These are phyloP conservation scores for Larimichthys polyactis DNA, from an alignment of 2,113 vertebrate species.

Conservation along the genomic window DNA sequence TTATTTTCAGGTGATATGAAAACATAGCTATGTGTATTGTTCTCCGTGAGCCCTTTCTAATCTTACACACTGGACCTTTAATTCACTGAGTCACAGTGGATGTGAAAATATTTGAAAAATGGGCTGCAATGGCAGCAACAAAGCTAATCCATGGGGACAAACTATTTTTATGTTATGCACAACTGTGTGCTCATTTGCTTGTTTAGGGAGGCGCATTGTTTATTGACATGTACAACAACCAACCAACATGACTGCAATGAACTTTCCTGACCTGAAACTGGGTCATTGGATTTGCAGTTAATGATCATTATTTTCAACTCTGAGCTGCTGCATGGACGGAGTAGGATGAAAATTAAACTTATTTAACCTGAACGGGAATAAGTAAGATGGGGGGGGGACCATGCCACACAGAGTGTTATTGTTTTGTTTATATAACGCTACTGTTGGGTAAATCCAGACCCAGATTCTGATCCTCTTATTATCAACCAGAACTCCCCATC, in stretches of 20 bases:
- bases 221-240: constrained; percentile 18
- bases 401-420: constrained; percentile 61
- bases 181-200: neutral
- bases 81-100: too few species aligned
- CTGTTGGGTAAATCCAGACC: constrained; percentile 63
- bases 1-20: too few species aligned
- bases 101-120: too few species aligned
- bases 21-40: too few species aligned
- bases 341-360: constrained; percentile 11
- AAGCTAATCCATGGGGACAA: too few species aligned
- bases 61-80: too few species aligned
- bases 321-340: neutral
- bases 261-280: constrained; percentile 18
- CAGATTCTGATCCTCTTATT: constrained; percentile 79
- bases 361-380: constrained; percentile 30
- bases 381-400: constrained; percentile 8
- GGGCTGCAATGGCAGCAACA: too few species aligned
- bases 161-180: too few species aligned
- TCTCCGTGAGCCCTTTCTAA: too few species aligned
- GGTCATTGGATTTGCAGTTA: constrained; percentile 31
- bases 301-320: constrained; percentile 15
- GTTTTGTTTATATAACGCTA: constrained; percentile 72
- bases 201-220: neutral
- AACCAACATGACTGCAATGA: constrained; percentile 17
- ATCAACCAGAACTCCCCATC: constrained; percentile 51